phyloP scores from a whole-genome alignment of 2,113 vertebrate genomes.

The Rhadina sibilatrix region DNA sequence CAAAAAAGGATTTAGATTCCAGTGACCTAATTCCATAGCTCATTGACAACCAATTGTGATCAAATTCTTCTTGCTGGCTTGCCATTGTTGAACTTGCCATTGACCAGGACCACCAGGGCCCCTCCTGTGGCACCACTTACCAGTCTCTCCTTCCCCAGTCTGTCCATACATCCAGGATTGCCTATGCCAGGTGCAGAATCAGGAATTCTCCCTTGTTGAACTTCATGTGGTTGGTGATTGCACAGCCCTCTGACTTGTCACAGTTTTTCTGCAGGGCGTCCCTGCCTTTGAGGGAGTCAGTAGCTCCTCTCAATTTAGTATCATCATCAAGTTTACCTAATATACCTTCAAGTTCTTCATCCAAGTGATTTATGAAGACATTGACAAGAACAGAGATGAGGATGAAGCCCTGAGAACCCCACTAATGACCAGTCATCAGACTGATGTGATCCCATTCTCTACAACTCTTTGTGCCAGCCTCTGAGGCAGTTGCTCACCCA shows the following conservation, averaged over 20 bases:
- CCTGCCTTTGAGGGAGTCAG: background rate
- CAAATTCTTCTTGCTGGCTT: background rate
- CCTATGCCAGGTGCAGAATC: background rate
- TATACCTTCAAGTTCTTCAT: background rate
- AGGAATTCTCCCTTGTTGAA: background rate
- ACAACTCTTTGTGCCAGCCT: background rate
- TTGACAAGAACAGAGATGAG: background rate
- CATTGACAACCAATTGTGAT: background rate
- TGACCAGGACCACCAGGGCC: fast-evolving
- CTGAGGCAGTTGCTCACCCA: background rate
- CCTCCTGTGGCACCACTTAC: background rate
- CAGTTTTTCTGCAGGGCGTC: background rate
- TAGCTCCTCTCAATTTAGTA: background rate
- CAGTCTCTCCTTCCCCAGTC: background rate
- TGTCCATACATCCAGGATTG: background rate
- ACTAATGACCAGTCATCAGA: background rate
- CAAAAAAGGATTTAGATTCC: background rate
- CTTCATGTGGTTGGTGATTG: background rate
- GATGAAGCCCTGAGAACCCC: background rate
- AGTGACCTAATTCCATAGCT: background rate
- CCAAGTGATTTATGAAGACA: background rate
- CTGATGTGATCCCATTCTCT: background rate
- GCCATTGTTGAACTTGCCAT: fast-evolving
- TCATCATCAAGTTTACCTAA: background rate
- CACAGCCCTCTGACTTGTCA: background rate